Base-by-base conservation (phyloP, 2,113 vertebrate species). In the Pristiophorus japonicus region DNA sequence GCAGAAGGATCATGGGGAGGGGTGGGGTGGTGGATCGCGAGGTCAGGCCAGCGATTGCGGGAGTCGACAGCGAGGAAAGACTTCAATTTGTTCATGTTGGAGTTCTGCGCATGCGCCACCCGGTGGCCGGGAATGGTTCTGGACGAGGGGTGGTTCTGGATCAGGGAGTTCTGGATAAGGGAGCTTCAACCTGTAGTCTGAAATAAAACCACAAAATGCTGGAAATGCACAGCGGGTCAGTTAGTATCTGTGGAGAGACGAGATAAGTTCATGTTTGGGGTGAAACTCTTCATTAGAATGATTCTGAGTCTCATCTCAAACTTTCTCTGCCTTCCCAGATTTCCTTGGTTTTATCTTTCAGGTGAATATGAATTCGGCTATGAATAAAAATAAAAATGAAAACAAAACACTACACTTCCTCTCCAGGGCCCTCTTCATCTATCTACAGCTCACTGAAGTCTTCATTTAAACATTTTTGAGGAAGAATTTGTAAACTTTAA, bases 401-500 rank as follows among this genome's bases (percentile, higher is more conserved):
- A 34, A 59, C 27, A 11, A 55, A 59, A 3, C n/a, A 18, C 75
- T 12, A 38, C 7, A 18, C 87, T 59, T 91, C 16, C 88, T 91
- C 59, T 38, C 59, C 14, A 63, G 16, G 55, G 34, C 59, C 62
- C 51, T 59, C 59, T 62, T 63, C 88, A 11, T 81, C 38, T 38
- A 95, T 95, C 75, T 95, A 84, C 51, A 85, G n/a, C 55, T 75
- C 55, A 62, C n/a, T 45, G 42, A 95, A 95, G 14, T 84, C 34
- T 85, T 95, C 47, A 42, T 55, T 95, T 85, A 85, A 85, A 81
- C 75, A 51, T 51, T 95, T 45, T 75, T 75, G 78, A 81, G 27
- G 95, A 95, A n/a, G 73, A 55, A 66, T 95, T 84, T 85, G 70
- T 66, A 92, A 92, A 92, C 34, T n/a, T 38, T 55, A 87, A 87